A percentile compares a stretch with the other conserved stretches of the same genome.
Evolutionary conservation across 2,888 invertebrate genomes (phyloP).

Genomic region (Conomelus anceps): DNA sequence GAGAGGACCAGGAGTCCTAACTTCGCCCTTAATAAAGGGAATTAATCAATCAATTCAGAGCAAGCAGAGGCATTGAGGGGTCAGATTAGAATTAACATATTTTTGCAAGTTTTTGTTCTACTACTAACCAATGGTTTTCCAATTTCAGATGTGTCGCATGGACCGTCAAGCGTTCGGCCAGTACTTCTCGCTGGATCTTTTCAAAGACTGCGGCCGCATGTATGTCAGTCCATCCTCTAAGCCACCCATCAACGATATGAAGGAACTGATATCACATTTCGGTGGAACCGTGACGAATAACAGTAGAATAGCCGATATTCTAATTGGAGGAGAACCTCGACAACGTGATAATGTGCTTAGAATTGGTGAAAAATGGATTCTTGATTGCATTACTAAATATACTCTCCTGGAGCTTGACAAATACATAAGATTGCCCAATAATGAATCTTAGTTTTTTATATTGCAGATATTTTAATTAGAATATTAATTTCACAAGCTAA

Average conservation of each 20-base stretch:
- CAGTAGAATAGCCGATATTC: slow-evolving; percentile 46
- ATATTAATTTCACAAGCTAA: background rate
- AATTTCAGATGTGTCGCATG: slow-evolving; percentile 51
- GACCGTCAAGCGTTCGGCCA: slow-evolving; percentile 56
- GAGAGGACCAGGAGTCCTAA: no score
- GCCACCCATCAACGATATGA: slow-evolving; percentile 48
- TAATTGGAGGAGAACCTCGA: slow-evolving; percentile 41
- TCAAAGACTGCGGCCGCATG: slow-evolving; percentile 51
- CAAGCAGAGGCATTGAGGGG: no score
- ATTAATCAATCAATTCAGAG: no score
- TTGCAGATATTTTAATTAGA: background rate
- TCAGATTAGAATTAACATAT: no score
- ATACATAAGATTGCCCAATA: slow-evolving; percentile 4
- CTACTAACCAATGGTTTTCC: slow-evolving; percentile 24
- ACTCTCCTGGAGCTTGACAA: slow-evolving; percentile 9
- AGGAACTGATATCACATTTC: slow-evolving; percentile 52
- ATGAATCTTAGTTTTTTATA: background rate
- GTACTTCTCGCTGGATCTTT: slow-evolving; percentile 52
- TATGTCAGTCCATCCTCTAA: slow-evolving; percentile 47
- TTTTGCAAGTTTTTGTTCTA: background rate
- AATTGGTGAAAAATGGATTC: slow-evolving; percentile 53
- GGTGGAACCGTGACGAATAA: slow-evolving; percentile 49
- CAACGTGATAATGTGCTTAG: slow-evolving; percentile 40
- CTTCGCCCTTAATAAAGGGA: no score
- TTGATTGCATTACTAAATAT: slow-evolving; percentile 53